Evolutionary conservation across 1,140 invertebrate species (phyloP).

Genomic region (Artemia franciscana): DNA sequence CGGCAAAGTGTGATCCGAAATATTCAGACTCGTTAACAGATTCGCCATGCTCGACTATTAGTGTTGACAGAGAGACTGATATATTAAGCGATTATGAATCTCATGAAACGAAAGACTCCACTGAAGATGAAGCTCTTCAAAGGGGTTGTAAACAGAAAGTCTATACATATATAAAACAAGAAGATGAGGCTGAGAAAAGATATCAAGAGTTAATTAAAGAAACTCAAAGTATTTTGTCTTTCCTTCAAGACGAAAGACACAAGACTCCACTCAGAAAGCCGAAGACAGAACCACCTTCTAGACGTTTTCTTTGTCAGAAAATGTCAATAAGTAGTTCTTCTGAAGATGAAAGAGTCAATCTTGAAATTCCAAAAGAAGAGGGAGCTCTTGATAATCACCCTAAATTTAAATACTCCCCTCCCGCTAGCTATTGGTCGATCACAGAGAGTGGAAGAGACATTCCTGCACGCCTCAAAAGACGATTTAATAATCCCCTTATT

Average conservation of each 20-base stretch:
- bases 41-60: neutral
- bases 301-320: neutral
- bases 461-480: neutral
- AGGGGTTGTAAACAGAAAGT: neutral
- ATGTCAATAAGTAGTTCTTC: neutral
- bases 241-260: neutral
- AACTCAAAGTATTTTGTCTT: neutral
- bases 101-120: neutral
- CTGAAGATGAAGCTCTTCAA: neutral
- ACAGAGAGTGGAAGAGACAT: neutral
- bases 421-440: neutral
- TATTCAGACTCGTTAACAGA: neutral
- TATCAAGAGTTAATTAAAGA: neutral
- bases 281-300: neutral
- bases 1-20: neutral
- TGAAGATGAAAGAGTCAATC: neutral
- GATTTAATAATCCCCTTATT: neutral
- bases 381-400: neutral
- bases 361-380: neutral
- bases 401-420: neutral
- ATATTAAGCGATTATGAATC: conserved; percentile 1
- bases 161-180: neutral
- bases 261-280: neutral
- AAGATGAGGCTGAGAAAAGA: neutral
- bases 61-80: conserved; percentile 6